These are phyloP conservation scores for Pheosia gnoma DNA, from an alignment of 2,888 invertebrate species.

Conservation along the genomic window DNA sequence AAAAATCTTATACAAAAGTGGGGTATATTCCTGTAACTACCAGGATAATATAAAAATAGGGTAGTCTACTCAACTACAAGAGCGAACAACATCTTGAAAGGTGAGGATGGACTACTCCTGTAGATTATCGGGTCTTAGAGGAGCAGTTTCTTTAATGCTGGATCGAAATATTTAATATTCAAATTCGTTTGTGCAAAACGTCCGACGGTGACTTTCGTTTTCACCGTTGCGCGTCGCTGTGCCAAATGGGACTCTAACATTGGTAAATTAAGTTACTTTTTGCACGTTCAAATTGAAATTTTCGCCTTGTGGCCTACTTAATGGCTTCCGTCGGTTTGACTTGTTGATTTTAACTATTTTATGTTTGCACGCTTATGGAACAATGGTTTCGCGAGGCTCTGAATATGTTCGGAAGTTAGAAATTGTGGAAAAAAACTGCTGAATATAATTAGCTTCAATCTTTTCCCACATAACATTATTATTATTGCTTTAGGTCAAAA, in stretches of 20 bases:
- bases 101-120: neutral
- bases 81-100: neutral
- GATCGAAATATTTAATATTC: constrained; percentile 67
- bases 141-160: constrained; percentile 42
- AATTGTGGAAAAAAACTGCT: constrained; percentile 11
- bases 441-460: neutral
- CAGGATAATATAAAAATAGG: neutral
- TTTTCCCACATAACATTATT: neutral
- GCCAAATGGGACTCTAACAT: constrained; percentile 46
- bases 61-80: neutral
- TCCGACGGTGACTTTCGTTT: constrained; percentile 75
- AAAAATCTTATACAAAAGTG: neutral
- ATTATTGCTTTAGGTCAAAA: neutral
- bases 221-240: constrained; percentile 49
- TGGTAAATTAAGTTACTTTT: constrained; percentile 38
- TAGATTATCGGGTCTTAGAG: neutral
- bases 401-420: constrained; percentile 31
- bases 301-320: constrained; percentile 77
- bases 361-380: constrained; percentile 52
- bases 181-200: constrained; percentile 80
- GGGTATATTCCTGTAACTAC: neutral
- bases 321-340: constrained; percentile 67
- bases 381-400: constrained; percentile 41
- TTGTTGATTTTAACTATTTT: constrained; percentile 76
- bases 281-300: constrained; percentile 53